Conservation (phyloP, 2,888 invertebrate species). For the Rapana venosa region DNA sequence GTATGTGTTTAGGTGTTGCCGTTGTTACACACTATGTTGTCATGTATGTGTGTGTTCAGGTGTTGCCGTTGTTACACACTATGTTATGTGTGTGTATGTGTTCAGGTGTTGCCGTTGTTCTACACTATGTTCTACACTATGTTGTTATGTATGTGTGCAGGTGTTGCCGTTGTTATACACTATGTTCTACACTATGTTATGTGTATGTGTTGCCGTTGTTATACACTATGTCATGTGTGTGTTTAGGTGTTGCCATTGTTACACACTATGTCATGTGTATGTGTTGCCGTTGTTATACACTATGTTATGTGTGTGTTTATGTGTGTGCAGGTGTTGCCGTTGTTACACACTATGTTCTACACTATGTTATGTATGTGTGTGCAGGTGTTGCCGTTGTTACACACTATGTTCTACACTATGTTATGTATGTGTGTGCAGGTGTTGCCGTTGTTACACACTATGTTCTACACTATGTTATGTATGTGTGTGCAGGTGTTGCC, state of each 20-base stretch:
- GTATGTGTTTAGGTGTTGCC: neutral
- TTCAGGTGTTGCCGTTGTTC: neutral
- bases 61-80: neutral
- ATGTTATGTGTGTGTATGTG: neutral
- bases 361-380: no score
- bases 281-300: no score
- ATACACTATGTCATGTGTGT: neutral
- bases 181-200: no score
- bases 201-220: no score
- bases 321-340: neutral
- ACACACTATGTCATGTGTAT: no score
- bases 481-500: neutral
- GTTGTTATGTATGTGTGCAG: neutral
- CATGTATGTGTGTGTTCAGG: neutral
- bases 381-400: neutral
- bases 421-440: neutral
- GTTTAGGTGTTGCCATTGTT: conserved; percentile 85
- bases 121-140: neutral
- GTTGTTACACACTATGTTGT: neutral
- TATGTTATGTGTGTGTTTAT: no score
- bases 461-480: no score
- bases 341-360: neutral
- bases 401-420: neutral
- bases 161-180: no score
- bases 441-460: neutral